phyloP scores from a whole-genome alignment of 2,797 vertebrate genomes.

The Lophura swinhoii region DNA sequence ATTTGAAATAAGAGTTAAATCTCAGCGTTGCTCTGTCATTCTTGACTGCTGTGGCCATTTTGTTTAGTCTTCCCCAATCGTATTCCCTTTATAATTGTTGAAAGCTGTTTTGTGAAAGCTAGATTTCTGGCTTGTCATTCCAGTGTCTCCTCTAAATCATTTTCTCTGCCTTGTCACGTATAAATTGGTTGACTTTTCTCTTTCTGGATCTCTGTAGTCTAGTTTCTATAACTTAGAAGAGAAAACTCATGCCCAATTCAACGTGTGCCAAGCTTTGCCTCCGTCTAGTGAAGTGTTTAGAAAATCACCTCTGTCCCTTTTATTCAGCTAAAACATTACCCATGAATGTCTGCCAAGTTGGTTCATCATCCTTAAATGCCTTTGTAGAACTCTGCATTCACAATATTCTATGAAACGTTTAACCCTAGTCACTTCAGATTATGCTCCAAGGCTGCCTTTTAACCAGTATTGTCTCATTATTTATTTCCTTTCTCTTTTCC shows the following conservation, averaged over 20 bases:
- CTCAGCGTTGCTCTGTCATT: background rate
- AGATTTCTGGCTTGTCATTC: constrained; percentile 12
- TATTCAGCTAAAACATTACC: background rate
- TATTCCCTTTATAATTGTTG: background rate
- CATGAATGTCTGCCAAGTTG: background rate
- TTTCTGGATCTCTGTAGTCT: background rate
- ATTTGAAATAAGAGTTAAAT: constrained; percentile 13
- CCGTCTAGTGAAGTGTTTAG: background rate
- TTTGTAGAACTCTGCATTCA: background rate
- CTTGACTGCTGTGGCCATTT: background rate
- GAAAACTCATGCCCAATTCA: background rate
- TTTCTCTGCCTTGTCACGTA: background rate
- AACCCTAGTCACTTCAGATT: background rate
- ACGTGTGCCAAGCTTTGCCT: background rate
- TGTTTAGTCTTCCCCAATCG: background rate
- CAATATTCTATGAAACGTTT: background rate
- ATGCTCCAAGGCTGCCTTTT: background rate
- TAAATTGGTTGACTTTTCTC: background rate
- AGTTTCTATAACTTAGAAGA: background rate
- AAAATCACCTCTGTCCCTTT: background rate
- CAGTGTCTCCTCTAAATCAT: background rate
- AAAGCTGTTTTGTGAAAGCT: background rate
- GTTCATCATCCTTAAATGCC: background rate
- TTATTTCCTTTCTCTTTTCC: background rate
- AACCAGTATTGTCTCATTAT: background rate